Conservation (phyloP, 2,888 invertebrate genomes). For the Ochropacha duplaris region DNA sequence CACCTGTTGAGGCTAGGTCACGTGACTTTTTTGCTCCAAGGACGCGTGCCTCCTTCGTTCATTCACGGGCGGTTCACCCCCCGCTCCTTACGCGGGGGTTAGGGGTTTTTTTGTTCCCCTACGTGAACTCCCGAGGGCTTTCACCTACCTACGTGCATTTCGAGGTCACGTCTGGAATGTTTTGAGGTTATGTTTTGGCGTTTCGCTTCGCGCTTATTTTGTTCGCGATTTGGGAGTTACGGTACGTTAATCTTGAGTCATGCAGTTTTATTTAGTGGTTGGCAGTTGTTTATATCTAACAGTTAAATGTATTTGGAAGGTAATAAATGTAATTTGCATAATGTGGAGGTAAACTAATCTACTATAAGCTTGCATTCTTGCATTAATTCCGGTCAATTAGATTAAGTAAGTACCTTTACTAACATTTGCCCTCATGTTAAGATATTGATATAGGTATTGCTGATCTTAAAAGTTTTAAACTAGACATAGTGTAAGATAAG, state of each 20-base stretch:
- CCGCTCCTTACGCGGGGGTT: constrained; percentile 74
- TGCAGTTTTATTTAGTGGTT: constrained; percentile 2
- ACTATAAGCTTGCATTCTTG: background rate
- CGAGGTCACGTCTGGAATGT: constrained; percentile 79
- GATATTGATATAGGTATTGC: too few species aligned
- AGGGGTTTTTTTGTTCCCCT: constrained; percentile 80
- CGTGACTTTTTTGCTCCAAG: constrained; percentile 83
- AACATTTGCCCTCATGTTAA: background rate
- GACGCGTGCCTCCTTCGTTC: constrained; percentile 81
- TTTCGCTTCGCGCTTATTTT: constrained; percentile 59
- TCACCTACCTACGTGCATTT: constrained; percentile 82
- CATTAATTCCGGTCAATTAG: background rate
- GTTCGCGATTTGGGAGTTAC: constrained; percentile 36
- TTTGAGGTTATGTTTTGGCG: constrained; percentile 72
- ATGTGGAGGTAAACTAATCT: background rate
- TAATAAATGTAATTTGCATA: background rate
- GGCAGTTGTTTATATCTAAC: background rate
- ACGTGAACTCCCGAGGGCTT: constrained; percentile 79
- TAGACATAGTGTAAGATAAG: too few species aligned
- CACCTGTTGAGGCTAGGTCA: constrained; percentile 79
- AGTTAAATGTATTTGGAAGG: background rate
- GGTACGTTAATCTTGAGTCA: constrained; percentile 10
- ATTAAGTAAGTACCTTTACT: background rate
- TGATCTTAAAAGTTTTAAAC: too few species aligned
- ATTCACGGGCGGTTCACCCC: constrained; percentile 77